A percentile compares a stretch with the other conserved stretches of the same genome.
These are phyloP conservation scores for Hydrotaea cyrtoneurina DNA, from an alignment of 2,888 invertebrate species.

Conservation along the genomic window DNA sequence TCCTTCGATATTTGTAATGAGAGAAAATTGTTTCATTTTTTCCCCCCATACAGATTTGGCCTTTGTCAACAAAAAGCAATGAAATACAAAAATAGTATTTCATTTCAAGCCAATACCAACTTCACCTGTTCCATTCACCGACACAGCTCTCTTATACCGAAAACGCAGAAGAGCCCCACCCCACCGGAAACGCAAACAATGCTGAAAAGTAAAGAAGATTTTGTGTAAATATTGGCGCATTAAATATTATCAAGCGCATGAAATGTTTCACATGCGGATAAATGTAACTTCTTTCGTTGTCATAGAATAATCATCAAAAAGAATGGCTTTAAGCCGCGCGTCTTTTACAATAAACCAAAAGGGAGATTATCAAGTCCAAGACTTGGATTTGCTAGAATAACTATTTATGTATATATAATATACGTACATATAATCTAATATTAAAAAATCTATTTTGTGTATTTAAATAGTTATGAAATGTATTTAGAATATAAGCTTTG, in stretches of 20 bases:
- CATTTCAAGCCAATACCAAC: conserved; percentile 75
- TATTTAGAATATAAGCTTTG: too few species aligned
- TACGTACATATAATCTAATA: neutral
- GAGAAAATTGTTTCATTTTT: conserved; percentile 49
- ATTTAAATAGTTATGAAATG: too few species aligned
- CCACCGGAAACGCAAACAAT: conserved; percentile 74
- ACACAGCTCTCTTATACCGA: conserved; percentile 68
- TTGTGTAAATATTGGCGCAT: conserved; percentile 69
- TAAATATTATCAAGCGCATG: conserved; percentile 14
- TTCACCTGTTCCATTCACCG: conserved; percentile 74
- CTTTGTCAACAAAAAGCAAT: conserved; percentile 82
- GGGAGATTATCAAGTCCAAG: neutral
- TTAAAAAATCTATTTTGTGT: too few species aligned
- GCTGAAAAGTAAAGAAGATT: conserved; percentile 76
- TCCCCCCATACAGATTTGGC: conserved; percentile 81
- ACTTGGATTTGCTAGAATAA: neutral
- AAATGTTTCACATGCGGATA: neutral
- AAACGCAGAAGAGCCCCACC: conserved; percentile 65
- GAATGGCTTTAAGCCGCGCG: neutral
- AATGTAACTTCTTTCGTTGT: too few species aligned
- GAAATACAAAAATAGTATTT: conserved; percentile 81
- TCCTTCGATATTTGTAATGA: neutral
- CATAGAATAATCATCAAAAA: neutral
- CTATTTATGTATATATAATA: neutral
- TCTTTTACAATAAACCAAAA: neutral